A percentile compares a stretch with the other conserved stretches of the same genome.
phyloP scores from a whole-genome alignment of 2,888 invertebrate species.

The Colostygia pectinataria region DNA sequence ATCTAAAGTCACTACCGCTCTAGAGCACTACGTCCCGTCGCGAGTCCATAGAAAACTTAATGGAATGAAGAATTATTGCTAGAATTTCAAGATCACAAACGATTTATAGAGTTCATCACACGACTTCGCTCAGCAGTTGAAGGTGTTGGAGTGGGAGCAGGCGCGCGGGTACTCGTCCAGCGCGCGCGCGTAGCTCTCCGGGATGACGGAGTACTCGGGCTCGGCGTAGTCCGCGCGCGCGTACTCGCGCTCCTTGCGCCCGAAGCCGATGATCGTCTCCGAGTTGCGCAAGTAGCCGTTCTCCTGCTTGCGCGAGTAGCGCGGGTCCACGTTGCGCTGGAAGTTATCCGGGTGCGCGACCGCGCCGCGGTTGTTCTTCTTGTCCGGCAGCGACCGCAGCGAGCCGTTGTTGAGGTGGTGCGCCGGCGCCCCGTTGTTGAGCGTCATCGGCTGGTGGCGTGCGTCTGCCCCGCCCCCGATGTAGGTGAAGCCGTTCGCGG shows the following conservation, averaged over 20 bases:
- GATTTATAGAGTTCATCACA: slow-evolving; percentile 56
- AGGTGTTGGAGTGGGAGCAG: slow-evolving; percentile 77
- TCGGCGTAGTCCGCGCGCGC: slow-evolving; percentile 69
- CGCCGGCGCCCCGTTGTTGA: slow-evolving; percentile 79
- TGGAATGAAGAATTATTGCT: slow-evolving; percentile 84
- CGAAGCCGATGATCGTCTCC: slow-evolving; percentile 72
- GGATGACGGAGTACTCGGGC: slow-evolving; percentile 79
- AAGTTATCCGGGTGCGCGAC: slow-evolving; percentile 78
- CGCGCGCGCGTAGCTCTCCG: slow-evolving; percentile 64
- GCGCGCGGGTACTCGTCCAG: slow-evolving; percentile 67
- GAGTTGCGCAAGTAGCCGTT: slow-evolving; percentile 77
- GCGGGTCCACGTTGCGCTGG: slow-evolving; percentile 76
- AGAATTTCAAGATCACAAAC: slow-evolving; percentile 82
- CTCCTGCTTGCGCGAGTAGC: slow-evolving; percentile 79
- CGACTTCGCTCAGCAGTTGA: slow-evolving; percentile 75
- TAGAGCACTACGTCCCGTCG: slow-evolving; percentile 76
- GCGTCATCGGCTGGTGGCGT: slow-evolving; percentile 72
- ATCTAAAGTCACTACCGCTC: slow-evolving; percentile 74
- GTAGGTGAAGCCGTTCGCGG: slow-evolving; percentile 90
- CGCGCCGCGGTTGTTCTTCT: slow-evolving; percentile 74
- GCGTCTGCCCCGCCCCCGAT: slow-evolving; percentile 77
- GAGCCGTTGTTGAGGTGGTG: slow-evolving; percentile 79
- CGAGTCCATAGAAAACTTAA: slow-evolving; percentile 74
- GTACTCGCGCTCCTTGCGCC: slow-evolving; percentile 62
- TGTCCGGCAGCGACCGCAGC: slow-evolving; percentile 74